Evolutionary conservation across 2,113 vertebrate species (phyloP).

Genomic region (Anguilla japonica): DNA sequence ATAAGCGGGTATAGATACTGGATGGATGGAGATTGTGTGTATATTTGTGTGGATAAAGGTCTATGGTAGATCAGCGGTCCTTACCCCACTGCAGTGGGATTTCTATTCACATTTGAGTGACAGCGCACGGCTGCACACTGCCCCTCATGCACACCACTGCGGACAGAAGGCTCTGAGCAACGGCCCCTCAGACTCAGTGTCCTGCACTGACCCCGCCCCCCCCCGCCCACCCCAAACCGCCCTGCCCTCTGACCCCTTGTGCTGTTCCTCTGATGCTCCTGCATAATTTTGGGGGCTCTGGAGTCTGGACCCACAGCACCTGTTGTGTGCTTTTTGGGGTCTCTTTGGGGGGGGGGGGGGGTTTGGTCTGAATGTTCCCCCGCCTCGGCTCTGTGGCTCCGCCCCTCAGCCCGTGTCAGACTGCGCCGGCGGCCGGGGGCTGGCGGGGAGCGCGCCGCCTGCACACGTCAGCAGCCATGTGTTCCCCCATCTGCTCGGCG

Average conservation of each 20-base stretch:
- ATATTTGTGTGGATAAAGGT: neutral
- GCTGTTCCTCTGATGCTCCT: neutral
- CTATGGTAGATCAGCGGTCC: neutral
- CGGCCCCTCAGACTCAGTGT: neutral
- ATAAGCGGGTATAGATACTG: too few species aligned
- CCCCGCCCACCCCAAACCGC: too few species aligned
- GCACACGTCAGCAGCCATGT: neutral
- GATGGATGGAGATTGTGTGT: too few species aligned
- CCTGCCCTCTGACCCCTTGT: neutral
- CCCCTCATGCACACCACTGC: neutral
- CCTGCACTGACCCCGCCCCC: too few species aligned
- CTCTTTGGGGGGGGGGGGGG: neutral
- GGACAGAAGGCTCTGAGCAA: neutral
- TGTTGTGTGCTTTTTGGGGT: neutral
- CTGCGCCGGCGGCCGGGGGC: neutral
- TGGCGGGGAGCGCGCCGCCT: neutral
- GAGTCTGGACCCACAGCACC: slow-evolving; percentile 6
- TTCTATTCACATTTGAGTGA: neutral
- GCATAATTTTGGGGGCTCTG: neutral
- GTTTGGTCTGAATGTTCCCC: neutral
- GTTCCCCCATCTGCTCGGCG: slow-evolving; percentile 15
- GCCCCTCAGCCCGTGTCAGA: neutral
- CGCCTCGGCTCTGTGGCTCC: neutral
- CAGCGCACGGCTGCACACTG: neutral
- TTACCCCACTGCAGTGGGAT: neutral